A percentile compares a stretch with the other conserved stretches of the same genome.
phyloP scores from a whole-genome alignment of 2,888 invertebrate species.

The Apoderus coryli region DNA sequence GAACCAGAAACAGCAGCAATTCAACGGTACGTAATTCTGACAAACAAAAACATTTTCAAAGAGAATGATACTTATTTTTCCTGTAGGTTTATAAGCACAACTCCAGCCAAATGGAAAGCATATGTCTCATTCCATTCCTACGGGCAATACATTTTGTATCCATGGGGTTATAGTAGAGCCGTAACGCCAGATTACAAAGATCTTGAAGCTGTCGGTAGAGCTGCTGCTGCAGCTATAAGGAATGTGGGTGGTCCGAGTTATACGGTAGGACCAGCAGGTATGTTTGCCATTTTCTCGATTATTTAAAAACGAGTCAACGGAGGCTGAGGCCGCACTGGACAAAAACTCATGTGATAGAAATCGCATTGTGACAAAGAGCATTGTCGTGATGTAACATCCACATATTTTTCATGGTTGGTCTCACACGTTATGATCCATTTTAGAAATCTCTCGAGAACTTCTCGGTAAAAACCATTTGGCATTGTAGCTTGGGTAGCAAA shows the following conservation, averaged over 20 bases:
- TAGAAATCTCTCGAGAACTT: conserved; percentile 3
- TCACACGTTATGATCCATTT: conserved; percentile 5
- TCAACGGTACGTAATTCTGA: conserved; percentile 38
- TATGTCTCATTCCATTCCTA: conserved; percentile 74
- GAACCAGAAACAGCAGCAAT: conserved; percentile 72
- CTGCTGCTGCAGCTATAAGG: conserved; percentile 52
- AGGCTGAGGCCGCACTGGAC: too few species aligned
- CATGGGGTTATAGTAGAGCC: conserved; percentile 70
- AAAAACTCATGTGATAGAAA: too few species aligned
- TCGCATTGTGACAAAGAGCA: conserved; percentile 1
- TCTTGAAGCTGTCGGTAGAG: conserved; percentile 51
- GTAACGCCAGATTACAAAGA: conserved; percentile 57
- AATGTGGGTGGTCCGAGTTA: conserved; percentile 46
- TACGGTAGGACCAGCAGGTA: conserved; percentile 57
- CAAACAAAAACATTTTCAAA: conserved; percentile 23
- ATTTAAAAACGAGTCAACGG: too few species aligned
- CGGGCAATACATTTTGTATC: conserved; percentile 71
- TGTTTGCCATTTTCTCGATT: too few species aligned
- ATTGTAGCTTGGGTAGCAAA: not conserved
- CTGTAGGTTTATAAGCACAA: conserved; percentile 22
- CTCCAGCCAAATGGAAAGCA: conserved; percentile 43
- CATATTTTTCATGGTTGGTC: conserved; percentile 1
- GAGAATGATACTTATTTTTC: not conserved
- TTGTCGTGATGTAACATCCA: conserved; percentile 1
- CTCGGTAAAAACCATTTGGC: conserved; percentile 3